Percentiles rank a stretch among this genome's conserved stretches.
Evolutionary conservation across 2,888 invertebrate species (phyloP).

Genomic region (Entomobrya proxima): DNA sequence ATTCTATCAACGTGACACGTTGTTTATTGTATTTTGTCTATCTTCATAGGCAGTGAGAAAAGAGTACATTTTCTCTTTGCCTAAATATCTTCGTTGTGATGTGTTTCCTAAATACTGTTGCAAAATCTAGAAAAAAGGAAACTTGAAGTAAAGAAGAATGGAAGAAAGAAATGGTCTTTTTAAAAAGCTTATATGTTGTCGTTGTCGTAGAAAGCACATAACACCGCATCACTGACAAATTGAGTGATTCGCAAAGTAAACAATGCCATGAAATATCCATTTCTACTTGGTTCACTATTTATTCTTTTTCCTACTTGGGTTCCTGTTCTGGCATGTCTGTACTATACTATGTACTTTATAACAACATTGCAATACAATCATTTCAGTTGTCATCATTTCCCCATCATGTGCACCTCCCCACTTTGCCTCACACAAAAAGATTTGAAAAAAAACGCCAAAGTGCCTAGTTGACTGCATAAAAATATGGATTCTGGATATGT

Average conservation of each 20-base stretch:
- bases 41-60: no score
- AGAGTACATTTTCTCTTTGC: no score
- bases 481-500: background rate
- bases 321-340: background rate
- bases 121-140: no score
- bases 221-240: background rate
- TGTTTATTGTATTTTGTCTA: no score
- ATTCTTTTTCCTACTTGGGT: background rate
- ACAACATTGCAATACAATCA: background rate
- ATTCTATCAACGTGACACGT: no score
- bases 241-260: conserved; percentile 20
- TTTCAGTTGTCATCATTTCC: conserved; percentile 1
- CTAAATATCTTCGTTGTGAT: no score
- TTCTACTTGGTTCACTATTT: background rate
- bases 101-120: no score
- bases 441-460: background rate
- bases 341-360: background rate
- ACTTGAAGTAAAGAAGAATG: no score
- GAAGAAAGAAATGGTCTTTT: no score
- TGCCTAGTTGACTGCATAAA: background rate
- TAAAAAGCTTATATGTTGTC: no score
- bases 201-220: background rate
- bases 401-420: background rate
- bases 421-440: background rate
- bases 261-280: conserved; percentile 28